Percentiles rank a stretch among this genome's conserved stretches.
These are phyloP conservation scores for Agonum fuliginosum DNA, from an alignment of 2,888 invertebrate species.

Conservation along the genomic window DNA sequence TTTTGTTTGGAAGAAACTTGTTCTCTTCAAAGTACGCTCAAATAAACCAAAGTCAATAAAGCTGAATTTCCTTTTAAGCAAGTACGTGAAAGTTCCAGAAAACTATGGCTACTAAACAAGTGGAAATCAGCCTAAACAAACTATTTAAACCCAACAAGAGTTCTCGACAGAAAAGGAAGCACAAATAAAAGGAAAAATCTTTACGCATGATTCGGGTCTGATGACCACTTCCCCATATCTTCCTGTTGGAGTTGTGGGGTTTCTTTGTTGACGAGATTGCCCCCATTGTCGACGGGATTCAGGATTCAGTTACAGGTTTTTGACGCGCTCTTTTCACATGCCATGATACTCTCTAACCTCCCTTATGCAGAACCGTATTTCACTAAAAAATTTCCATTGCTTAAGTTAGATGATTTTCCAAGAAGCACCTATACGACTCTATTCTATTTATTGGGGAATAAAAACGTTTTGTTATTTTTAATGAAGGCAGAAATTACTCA, in stretches of 20 bases:
- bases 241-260: constrained; percentile 22
- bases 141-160: constrained; percentile 42
- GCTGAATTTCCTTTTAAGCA: background rate
- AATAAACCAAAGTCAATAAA: constrained; percentile 1
- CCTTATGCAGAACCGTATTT: too few relatives aligned
- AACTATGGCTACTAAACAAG: constrained; percentile 19
- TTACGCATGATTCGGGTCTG: constrained; percentile 49
- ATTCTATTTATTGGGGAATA: too few relatives aligned
- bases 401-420: too few relatives aligned
- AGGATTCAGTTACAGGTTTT: constrained; percentile 59
- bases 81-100: constrained; percentile 24
- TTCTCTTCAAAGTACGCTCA: background rate
- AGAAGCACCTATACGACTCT: too few relatives aligned
- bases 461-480: too few relatives aligned
- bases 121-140: constrained; percentile 39
- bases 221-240: constrained; percentile 47
- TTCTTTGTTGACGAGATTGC: constrained; percentile 50
- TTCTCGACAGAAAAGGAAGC: background rate
- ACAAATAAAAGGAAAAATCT: constrained; percentile 54
- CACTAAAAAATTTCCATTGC: too few relatives aligned
- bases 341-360: constrained; percentile 2
- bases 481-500: too few relatives aligned
- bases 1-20: too few relatives aligned
- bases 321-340: constrained; percentile 43
- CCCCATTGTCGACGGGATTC: constrained; percentile 54